Conservation (phyloP, 2,797 vertebrate genomes). For the Amniataba percoides region DNA sequence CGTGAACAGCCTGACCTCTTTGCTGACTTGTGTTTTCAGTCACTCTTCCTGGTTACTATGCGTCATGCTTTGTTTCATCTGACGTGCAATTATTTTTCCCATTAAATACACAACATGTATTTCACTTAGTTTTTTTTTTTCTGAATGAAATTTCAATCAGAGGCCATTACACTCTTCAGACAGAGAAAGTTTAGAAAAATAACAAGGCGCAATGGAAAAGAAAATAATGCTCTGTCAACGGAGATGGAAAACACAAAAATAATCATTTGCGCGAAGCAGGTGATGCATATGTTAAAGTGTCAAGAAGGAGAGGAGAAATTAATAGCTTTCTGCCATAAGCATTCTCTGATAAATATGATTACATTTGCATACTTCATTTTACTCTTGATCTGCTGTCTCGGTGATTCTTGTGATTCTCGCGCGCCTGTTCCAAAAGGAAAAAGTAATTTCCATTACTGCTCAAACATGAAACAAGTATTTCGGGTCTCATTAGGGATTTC, state of each 20-base stretch:
- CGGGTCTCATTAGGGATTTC: conserved; percentile 76
- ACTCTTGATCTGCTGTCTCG: conserved; percentile 84
- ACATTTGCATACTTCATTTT: conserved; percentile 89
- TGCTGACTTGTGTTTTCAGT: conserved; percentile 87
- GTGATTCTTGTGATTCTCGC: conserved; percentile 76
- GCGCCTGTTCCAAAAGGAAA: conserved; percentile 69
- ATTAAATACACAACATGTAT: conserved; percentile 90
- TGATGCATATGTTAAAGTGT: conserved; percentile 89
- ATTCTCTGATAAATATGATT: conserved; percentile 88
- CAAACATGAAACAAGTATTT: conserved; percentile 81
- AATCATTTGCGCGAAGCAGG: conserved; percentile 86
- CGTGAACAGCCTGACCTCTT: conserved; percentile 84
- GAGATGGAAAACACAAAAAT: conserved; percentile 85
- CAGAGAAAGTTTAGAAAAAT: conserved; percentile 88
- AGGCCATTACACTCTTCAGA: conserved; percentile 86
- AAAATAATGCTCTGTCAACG: conserved; percentile 88
- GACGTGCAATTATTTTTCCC: conserved; percentile 92
- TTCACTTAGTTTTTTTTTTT: conserved; percentile 84
- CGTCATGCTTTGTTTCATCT: conserved; percentile 89
- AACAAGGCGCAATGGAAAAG: conserved; percentile 87
- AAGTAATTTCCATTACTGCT: conserved; percentile 81
- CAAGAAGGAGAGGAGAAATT: conserved; percentile 86
- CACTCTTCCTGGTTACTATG: conserved; percentile 87
- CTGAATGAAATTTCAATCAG: conserved; percentile 90
- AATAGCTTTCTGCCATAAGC: conserved; percentile 89